phyloP scores from a whole-genome alignment of 2,113 vertebrate genomes.

The Prionailurus viverrinus region DNA sequence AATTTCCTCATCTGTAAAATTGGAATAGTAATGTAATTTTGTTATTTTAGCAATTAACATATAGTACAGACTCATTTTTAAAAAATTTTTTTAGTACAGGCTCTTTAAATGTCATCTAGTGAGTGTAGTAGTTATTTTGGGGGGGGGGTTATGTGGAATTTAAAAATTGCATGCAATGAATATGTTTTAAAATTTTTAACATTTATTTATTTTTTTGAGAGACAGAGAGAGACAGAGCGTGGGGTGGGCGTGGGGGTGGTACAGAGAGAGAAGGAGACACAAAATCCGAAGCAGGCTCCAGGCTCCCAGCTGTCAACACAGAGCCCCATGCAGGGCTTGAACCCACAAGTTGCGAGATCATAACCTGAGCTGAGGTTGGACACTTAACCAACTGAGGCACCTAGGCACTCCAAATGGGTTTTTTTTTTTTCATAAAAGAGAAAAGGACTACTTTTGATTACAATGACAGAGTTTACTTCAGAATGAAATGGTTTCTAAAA shows the following conservation, averaged over 20 bases:
- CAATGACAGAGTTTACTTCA: not conserved
- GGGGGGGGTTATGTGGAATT: not conserved
- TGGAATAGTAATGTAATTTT: not conserved
- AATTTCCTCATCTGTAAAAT: not conserved
- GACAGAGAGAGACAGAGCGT: too few relatives aligned
- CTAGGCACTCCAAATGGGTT: not conserved
- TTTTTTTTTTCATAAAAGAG: not conserved
- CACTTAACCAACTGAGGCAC: not conserved
- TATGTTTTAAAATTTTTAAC: not conserved
- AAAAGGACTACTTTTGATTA: not conserved
- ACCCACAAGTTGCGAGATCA: fast-evolving
- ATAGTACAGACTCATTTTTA: not conserved
- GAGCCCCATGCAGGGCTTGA: not conserved
- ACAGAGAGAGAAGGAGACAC: too few relatives aligned
- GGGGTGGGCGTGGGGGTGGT: too few relatives aligned
- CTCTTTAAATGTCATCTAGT: not conserved
- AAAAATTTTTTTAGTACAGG: not conserved
- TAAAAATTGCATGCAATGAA: not conserved
- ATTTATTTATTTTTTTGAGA: too few relatives aligned
- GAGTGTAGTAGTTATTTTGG: not conserved
- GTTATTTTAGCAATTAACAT: not conserved
- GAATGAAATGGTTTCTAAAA: not conserved
- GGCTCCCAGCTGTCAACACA: too few relatives aligned
- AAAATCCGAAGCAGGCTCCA: not conserved
- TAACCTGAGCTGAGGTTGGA: not conserved